A percentile compares a stretch with the other conserved stretches of the same genome.
Conservation (phyloP, 2,888 invertebrate species). For the Strigamia maritima region DNA sequence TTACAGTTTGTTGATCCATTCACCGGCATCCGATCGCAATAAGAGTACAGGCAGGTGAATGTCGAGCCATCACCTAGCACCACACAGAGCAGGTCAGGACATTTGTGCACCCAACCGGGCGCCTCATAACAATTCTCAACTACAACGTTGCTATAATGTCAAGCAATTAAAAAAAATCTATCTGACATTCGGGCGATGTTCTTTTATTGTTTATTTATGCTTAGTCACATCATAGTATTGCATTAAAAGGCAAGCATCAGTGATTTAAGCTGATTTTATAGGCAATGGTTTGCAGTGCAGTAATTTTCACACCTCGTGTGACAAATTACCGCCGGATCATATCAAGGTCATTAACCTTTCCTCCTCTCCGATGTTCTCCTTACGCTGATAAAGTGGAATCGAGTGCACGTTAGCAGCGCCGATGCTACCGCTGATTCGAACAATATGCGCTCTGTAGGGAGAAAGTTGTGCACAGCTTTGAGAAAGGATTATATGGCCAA, state of each 20-base stretch:
- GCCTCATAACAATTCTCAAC: background rate
- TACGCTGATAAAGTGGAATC: conserved; percentile 8
- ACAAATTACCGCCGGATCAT: conserved; percentile 28
- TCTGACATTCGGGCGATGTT: background rate
- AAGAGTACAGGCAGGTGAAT: conserved; percentile 22
- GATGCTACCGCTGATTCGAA: background rate
- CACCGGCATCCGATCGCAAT: conserved; percentile 7
- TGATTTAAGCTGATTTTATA: conserved; percentile 9
- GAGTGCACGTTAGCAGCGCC: background rate
- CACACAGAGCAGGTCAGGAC: conserved; percentile 31
- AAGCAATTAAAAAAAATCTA: background rate
- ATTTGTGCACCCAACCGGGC: conserved; percentile 32
- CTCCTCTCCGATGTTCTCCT: background rate
- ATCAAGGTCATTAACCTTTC: conserved; percentile 27
- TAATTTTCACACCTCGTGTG: conserved; percentile 31
- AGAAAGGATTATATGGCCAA: background rate
- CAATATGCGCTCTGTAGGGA: background rate
- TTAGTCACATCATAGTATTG: background rate
- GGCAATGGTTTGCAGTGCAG: conserved; percentile 13
- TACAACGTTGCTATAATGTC: background rate
- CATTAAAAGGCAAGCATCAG: background rate
- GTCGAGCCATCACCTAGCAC: conserved; percentile 31
- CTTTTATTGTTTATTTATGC: background rate
- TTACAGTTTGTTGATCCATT: conserved; percentile 34
- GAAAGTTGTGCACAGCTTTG: conserved; percentile 1